A percentile compares a stretch with the other conserved stretches of the same genome.
These are phyloP conservation scores for Boloria euphrosyne DNA, from an alignment of 2,888 invertebrate genomes.

Conservation along the genomic window DNA sequence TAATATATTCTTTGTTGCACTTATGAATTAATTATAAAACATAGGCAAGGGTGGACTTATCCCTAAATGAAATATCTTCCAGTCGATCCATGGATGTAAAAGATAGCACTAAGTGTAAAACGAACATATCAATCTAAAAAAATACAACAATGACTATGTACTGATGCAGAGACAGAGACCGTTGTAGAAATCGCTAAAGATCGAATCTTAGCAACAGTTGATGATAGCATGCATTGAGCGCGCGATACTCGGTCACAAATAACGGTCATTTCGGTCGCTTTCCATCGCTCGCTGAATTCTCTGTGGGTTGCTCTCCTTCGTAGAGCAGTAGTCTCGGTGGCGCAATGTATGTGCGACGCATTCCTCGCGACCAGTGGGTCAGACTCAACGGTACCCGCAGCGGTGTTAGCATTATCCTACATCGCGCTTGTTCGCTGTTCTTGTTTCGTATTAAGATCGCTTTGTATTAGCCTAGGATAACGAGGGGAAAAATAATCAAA, in stretches of 20 bases:
- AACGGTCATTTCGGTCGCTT: conserved; percentile 24
- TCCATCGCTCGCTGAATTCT: conserved; percentile 18
- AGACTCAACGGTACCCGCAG: conserved; percentile 63
- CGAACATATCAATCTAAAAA: too few relatives aligned
- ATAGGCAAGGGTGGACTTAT: too few relatives aligned
- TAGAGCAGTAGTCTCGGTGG: background rate
- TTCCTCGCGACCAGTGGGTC: conserved; percentile 56
- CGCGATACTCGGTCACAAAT: conserved; percentile 30
- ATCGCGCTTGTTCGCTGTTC: conserved; percentile 23
- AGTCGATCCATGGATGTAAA: too few relatives aligned
- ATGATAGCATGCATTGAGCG: conserved; percentile 30
- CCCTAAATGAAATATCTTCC: too few relatives aligned
- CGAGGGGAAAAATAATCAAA: background rate
- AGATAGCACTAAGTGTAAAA: too few relatives aligned
- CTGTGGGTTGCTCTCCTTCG: background rate
- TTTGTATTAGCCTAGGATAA: conserved; percentile 2
- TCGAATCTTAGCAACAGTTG: conserved; percentile 12
- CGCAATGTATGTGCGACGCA: conserved; percentile 40
- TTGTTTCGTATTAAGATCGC: conserved; percentile 21
- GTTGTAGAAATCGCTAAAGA: conserved; percentile 19
- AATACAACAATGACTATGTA: too few relatives aligned
- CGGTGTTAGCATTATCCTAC: conserved; percentile 46
- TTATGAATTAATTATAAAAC: too few relatives aligned
- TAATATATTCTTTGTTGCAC: too few relatives aligned
- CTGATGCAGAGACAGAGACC: too few relatives aligned